Base-by-base conservation (phyloP, 2,888 invertebrate genomes). In the Chloroclysta siterata region DNA sequence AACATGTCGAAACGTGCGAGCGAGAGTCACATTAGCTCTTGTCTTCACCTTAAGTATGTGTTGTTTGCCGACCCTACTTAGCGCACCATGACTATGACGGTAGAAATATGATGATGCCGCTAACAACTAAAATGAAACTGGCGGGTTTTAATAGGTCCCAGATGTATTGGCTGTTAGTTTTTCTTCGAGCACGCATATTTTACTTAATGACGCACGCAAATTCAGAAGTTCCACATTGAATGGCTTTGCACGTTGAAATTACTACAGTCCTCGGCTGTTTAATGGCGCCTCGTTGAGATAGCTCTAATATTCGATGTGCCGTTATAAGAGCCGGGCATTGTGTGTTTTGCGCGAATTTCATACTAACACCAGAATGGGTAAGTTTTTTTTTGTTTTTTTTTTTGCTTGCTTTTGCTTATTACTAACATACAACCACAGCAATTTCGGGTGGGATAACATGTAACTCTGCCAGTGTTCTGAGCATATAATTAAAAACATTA, bases 311-410 rank as follows among this genome's bases (percentile, higher is more conserved):
- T 42, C 22, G 59, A 64, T 65, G 42, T 65, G 65, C 65, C 59
- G 51, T 52, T 60, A 42, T 42, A 60, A 64, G 22, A 22, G 58
- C 52, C 64, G 48, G 39, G 55, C 48, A 46, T n/a, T 55, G 51
- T 55, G 51, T 54, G 36, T 48, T 36, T 52, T 46, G 46, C 41
- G 22, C n/a, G 53, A 53, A 17, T 44, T 29, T 52, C 29, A 22
- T 59, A 59, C 66, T 66, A 60, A 63, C 63, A 55, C 41, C 0
- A 47, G 13, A 10, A 28, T 10, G 22, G 68, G 68, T 68, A 41
- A 68, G 65, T 66, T 51, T 50, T 60, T 53, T 53, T 63, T 46
- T 39, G 13, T 60, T 53, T 53, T 63, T 46, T 39, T 14, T 22
- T 15, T 22, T 53, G 17, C n/a, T 39, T 42, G 7, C 15, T 46